Evolutionary conservation across 2,797 vertebrate species (phyloP).

Genomic region (Pantherophis vulpinus): DNA sequence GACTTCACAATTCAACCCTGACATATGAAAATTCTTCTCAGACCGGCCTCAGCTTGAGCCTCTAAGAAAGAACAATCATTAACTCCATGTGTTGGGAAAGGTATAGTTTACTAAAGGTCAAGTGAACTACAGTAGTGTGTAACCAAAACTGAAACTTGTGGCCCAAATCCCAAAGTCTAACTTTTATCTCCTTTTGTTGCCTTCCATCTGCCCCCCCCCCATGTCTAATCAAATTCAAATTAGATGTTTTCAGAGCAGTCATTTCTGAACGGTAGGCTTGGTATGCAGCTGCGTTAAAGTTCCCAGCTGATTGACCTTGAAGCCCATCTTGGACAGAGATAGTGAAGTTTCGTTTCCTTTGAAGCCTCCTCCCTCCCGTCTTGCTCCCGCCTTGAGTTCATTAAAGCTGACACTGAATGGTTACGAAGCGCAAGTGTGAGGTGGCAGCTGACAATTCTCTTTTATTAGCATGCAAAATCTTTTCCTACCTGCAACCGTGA

Average conservation of each 20-base stretch:
- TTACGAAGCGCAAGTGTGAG: neutral
- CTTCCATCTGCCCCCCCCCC: neutral
- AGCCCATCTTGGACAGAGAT: neutral
- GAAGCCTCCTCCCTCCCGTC: neutral
- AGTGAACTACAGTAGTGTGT: neutral
- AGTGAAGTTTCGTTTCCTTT: neutral
- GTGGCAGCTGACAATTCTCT: neutral
- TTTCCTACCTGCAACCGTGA: conserved; percentile 32
- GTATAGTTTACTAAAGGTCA: neutral
- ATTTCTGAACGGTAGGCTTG: neutral
- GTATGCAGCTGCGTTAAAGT: neutral
- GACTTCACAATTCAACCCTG: neutral
- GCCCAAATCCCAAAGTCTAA: neutral
- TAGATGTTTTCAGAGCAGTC: neutral
- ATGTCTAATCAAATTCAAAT: neutral
- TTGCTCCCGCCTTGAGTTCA: neutral
- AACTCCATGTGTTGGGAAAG: neutral
- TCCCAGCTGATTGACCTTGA: neutral
- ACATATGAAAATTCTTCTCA: neutral
- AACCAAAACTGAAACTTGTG: neutral
- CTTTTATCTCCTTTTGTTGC: neutral
- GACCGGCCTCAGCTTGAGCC: neutral
- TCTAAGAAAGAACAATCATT: neutral
- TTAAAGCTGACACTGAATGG: too few relatives aligned
- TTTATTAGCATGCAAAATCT: neutral